Conservation (phyloP, 2,113 vertebrate species). For the Neolamprologus caudopunctatus region DNA sequence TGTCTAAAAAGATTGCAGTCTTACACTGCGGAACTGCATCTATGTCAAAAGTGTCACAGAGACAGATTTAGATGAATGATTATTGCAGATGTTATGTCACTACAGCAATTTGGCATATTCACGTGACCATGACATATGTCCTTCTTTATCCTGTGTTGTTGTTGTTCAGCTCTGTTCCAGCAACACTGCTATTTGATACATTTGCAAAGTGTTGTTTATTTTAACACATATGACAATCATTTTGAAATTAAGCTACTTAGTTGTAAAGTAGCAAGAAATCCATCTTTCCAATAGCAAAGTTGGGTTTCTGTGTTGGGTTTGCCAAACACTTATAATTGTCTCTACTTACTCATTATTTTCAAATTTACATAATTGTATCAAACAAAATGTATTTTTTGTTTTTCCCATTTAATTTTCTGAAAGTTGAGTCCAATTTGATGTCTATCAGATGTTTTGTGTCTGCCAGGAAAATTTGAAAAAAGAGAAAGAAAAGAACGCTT, state of each 20-base stretch:
- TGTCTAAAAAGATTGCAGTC: background rate
- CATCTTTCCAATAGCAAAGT: background rate
- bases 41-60: background rate
- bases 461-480: background rate
- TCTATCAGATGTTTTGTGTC: background rate
- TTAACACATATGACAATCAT: background rate
- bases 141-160: background rate
- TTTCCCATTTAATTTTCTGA: background rate
- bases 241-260: background rate
- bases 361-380: background rate
- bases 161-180: background rate
- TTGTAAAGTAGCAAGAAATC: background rate
- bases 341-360: background rate
- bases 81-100: background rate
- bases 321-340: background rate
- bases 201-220: background rate
- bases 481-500: background rate
- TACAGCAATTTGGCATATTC: background rate
- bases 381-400: background rate
- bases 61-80: background rate
- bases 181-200: background rate
- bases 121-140: background rate
- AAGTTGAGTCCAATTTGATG: background rate
- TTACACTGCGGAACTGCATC: background rate
- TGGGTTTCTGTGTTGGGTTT: background rate